Evolutionary conservation across 2,888 invertebrate species (phyloP).

Genomic region (Cremastinae sp.): DNA sequence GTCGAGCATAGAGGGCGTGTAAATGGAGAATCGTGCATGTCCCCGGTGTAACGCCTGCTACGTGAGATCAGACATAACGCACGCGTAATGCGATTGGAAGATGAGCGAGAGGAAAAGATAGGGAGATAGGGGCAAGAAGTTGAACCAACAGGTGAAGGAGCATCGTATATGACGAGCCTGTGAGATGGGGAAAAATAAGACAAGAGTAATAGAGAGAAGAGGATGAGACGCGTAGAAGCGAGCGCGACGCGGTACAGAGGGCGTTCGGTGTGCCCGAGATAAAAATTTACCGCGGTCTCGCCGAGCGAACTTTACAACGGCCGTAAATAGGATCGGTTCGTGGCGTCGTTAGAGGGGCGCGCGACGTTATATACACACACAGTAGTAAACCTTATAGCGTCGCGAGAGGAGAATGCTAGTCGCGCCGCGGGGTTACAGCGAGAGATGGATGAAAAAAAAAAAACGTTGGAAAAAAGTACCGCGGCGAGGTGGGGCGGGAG

Average conservation of each 20-base stretch:
- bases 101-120: neutral
- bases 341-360: constrained; percentile 12
- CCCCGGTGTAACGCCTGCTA: constrained; percentile 26
- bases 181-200: neutral
- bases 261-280: constrained; percentile 41
- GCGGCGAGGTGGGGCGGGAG: constrained; percentile 36
- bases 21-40: constrained; percentile 15
- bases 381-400: constrained; percentile 39
- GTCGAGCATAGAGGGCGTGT: neutral
- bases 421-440: constrained; percentile 1
- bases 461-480: neutral
- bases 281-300: constrained; percentile 53
- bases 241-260: constrained; percentile 4
- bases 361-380: constrained; percentile 28
- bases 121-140: constrained; percentile 4
- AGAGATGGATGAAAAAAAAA: constrained; percentile 20
- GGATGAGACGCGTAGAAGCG: neutral
- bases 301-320: constrained; percentile 53
- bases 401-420: constrained; percentile 22
- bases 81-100: constrained; percentile 22
- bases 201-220: neutral
- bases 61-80: constrained; percentile 18
- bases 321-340: constrained; percentile 54
- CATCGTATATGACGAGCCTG: constrained; percentile 18
- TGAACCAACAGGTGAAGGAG: constrained; percentile 24